Conservation (phyloP, 2,113 vertebrate species). For the Monopterus albus region DNA sequence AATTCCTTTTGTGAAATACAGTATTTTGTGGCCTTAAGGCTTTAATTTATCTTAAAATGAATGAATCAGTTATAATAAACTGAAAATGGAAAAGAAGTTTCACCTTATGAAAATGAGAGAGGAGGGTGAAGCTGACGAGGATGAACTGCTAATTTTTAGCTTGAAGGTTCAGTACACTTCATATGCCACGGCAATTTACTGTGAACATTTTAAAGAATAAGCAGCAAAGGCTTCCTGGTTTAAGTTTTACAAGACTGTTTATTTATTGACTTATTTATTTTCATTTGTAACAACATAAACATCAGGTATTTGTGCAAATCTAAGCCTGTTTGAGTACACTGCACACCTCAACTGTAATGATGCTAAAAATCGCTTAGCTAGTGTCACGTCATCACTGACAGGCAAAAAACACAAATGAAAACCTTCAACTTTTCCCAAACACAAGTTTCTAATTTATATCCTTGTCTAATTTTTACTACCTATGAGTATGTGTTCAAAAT, state of each 20-base stretch:
- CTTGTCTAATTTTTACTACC: constrained; percentile 51
- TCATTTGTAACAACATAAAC: constrained; percentile 59
- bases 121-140: neutral
- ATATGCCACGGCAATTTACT: constrained; percentile 16
- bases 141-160: constrained; percentile 22
- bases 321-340: constrained; percentile 47
- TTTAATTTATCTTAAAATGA: too few species aligned
- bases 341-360: constrained; percentile 65
- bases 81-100: neutral
- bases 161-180: constrained; percentile 16
- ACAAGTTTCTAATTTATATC: constrained; percentile 43
- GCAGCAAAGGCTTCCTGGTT: constrained; percentile 53
- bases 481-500: constrained; percentile 25
- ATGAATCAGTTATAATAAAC: neutral
- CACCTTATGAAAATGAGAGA: neutral
- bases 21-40: neutral
- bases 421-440: constrained; percentile 14
- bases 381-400: constrained; percentile 13
- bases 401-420: neutral
- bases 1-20: neutral
- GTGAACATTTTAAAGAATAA: constrained; percentile 25
- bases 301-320: constrained; percentile 58
- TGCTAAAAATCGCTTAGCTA: constrained; percentile 54
- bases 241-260: constrained; percentile 49
- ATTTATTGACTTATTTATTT: constrained; percentile 80